These are phyloP conservation scores for Euthynnus affinis DNA, from an alignment of 2,797 vertebrate species.

Conservation along the genomic window DNA sequence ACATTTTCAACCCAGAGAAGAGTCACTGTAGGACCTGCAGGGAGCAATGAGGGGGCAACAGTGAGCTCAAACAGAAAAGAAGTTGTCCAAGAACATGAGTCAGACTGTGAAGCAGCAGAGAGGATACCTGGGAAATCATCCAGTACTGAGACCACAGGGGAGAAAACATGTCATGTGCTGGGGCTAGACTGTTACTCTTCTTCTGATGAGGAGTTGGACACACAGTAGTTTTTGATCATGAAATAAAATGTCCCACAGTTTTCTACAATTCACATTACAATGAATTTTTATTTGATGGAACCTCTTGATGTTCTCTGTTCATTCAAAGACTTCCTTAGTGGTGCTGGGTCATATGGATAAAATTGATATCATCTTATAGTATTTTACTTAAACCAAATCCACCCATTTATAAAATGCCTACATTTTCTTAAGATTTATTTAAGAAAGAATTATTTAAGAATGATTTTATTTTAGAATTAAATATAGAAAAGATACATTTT, in stretches of 20 bases:
- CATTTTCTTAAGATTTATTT: not conserved
- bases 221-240: slow-evolving; percentile 24
- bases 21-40: not conserved
- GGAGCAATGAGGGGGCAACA: not conserved
- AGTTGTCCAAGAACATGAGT: not conserved
- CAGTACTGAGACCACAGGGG: not conserved
- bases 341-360: not conserved
- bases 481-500: not conserved
- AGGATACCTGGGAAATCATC: slow-evolving; percentile 26
- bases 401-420: not conserved
- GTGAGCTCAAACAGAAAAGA: slow-evolving; percentile 1
- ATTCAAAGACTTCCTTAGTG: not conserved
- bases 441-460: no score
- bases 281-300: slow-evolving; percentile 2
- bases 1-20: slow-evolving; percentile 3
- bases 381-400: not conserved
- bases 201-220: slow-evolving; percentile 80
- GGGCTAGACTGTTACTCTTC: slow-evolving; percentile 85
- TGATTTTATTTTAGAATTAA: no score
- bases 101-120: slow-evolving; percentile 11
- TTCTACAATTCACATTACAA: slow-evolving; percentile 8
- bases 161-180: slow-evolving; percentile 63
- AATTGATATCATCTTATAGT: not conserved
- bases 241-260: not conserved
- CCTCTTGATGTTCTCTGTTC: not conserved